Percentiles rank a stretch among this genome's conserved stretches.
phyloP scores from a whole-genome alignment of 2,888 invertebrate genomes.

The Bellardia bayeri region DNA sequence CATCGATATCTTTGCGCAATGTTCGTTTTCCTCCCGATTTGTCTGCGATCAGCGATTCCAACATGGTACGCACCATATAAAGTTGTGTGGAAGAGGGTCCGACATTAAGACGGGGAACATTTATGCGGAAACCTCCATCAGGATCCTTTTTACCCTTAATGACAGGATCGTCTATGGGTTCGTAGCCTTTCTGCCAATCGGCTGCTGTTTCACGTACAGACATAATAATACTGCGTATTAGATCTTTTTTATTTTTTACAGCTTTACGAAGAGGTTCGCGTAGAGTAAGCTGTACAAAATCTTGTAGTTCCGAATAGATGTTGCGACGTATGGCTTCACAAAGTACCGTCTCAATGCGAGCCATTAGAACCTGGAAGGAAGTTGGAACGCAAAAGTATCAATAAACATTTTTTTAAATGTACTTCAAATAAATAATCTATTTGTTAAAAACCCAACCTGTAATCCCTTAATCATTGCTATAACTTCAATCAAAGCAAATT shows the following conservation, averaged over 20 bases:
- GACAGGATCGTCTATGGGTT: slow-evolving; percentile 96
- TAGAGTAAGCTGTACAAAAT: slow-evolving; percentile 95
- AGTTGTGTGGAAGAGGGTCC: slow-evolving; percentile 97
- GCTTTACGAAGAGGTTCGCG: slow-evolving; percentile 97
- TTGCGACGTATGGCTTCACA: slow-evolving; percentile 95
- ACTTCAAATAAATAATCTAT: background rate
- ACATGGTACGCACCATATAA: slow-evolving; percentile 99
- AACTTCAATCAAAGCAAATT: slow-evolving; percentile 98
- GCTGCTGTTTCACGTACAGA: slow-evolving; percentile 99
- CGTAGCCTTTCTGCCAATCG: slow-evolving; percentile 97
- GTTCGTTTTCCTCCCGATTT: slow-evolving; percentile 98
- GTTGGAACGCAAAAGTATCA: background rate
- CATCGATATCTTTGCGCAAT: slow-evolving; percentile 97
- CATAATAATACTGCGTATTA: slow-evolving; percentile 97
- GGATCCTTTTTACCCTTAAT: slow-evolving; percentile 97
- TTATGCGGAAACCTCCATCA: slow-evolving; percentile 95
- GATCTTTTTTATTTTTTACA: slow-evolving; percentile 98
- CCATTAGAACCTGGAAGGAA: slow-evolving; percentile 92
- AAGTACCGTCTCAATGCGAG: slow-evolving; percentile 98
- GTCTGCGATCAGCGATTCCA: slow-evolving; percentile 98
- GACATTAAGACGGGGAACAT: slow-evolving; percentile 96
- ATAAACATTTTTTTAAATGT: no score
- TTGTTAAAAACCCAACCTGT: slow-evolving; percentile 85
- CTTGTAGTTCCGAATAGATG: slow-evolving; percentile 98
- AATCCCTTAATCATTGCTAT: slow-evolving; percentile 99